Percentiles rank a stretch among this genome's conserved stretches.
Conservation (phyloP, 1,140 invertebrate genomes). For the Brachionus plicatilis region DNA sequence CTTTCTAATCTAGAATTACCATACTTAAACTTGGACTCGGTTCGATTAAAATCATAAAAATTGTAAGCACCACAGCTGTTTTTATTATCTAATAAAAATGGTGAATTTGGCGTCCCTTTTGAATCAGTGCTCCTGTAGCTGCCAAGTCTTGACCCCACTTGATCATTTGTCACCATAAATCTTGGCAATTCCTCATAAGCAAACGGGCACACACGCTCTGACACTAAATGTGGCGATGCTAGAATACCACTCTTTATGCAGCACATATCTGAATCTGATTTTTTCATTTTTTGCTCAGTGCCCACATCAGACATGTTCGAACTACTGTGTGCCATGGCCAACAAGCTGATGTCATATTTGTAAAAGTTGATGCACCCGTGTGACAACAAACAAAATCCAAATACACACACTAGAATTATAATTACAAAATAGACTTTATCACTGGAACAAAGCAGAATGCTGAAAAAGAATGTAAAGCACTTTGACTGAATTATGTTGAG, state of each 20-base stretch:
- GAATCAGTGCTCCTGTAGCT: not conserved
- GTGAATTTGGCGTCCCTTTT: not conserved
- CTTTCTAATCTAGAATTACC: not conserved
- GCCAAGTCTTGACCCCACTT: not conserved
- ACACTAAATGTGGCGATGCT: not conserved
- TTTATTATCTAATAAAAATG: not conserved
- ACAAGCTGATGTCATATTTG: not conserved
- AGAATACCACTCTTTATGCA: not conserved
- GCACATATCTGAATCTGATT: not conserved
- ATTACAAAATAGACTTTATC: not conserved
- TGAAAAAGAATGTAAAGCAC: not conserved
- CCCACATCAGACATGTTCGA: not conserved
- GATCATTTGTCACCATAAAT: not conserved
- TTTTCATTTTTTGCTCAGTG: not conserved
- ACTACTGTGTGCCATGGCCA: not conserved
- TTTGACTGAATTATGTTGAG: not conserved
- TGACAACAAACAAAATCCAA: not conserved
- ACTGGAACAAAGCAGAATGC: not conserved
- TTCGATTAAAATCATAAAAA: not conserved
- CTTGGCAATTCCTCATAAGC: not conserved
- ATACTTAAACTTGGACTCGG: not conserved
- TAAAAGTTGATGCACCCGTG: not conserved
- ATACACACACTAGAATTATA: not conserved
- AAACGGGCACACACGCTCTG: not conserved
- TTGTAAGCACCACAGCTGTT: not conserved